Conservation (phyloP, 2,797 vertebrate genomes). For the Eulemur coronatus region DNA sequence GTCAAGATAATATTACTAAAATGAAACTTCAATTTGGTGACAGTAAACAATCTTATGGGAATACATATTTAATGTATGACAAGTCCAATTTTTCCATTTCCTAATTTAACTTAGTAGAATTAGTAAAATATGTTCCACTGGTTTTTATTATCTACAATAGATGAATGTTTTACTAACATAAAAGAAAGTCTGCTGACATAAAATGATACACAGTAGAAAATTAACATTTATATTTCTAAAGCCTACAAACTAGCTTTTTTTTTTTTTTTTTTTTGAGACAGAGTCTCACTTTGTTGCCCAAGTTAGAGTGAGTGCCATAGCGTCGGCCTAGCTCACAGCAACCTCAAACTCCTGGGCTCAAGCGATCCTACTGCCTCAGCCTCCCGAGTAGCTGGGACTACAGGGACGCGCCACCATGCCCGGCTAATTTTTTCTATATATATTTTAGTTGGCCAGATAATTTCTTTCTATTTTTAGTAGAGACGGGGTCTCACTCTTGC, state of each 20-base stretch:
- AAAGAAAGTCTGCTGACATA: background rate
- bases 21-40: constrained; percentile 21
- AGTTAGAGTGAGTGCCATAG: no score
- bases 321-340: no score
- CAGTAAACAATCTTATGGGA: background rate
- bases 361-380: no score
- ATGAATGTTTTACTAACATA: background rate
- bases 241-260: background rate
- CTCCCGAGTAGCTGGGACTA: no score
- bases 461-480: no score
- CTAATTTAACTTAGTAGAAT: background rate
- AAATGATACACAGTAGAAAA: background rate
- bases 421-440: no score
- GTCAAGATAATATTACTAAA: background rate
- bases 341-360: no score
- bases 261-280: no score
- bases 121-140: background rate
- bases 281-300: no score
- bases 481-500: no score
- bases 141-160: background rate
- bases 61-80: background rate
- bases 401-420: no score
- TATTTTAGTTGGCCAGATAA: no score
- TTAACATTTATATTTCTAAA: background rate
- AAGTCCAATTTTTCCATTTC: background rate